Base-by-base conservation (phyloP, 2,797 vertebrate species). In the Calcarius lapponicus region DNA sequence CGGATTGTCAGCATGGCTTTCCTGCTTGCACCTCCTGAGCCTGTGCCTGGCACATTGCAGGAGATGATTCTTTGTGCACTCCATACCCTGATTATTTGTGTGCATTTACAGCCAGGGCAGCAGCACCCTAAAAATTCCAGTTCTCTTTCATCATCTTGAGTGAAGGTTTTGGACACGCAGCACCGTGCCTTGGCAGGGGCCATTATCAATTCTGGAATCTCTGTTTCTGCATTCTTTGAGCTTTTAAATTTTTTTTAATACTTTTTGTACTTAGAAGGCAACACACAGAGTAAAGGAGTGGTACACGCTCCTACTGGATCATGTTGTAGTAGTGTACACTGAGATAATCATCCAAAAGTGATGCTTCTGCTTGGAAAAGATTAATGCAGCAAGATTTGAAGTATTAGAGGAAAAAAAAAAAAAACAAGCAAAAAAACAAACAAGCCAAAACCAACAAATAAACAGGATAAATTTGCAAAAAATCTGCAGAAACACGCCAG, bases 361-460 rank as follows among this genome's bases (percentile, higher is more conserved):
- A 74, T 38, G 53, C 19, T 74, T 45, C 54, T 61, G 26, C 31
- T 86, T 45, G 25, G 47, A 36, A 12, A 47, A 45, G 22, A 42
- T 19, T 29, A 45, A 45, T 26, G 14, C 67, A 65, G 34, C 2
- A 28, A 89, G 51, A 65, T 28, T 13, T 20, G 6, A 17, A 54
- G 17, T 76, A 48, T 36, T 28, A 70, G 9, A 0, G 1, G 0
- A 3, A 11, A 31, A 70, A 29, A 53, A 10, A 36, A 36, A 36
- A 36, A 36, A 36, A 36, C 36, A 36, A 36, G 9, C 36, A 36
- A 36, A 9, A 36, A 36, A 36, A 8, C 36, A 36, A 36, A 36
- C 36, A 36, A 36, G 36, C 36, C 36, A 36, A 36, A 36, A 14
- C 15, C 2, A 47, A 5, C 48, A 48, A 66, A 28, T 3, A 50